These are phyloP conservation scores for Scaptomyza parva DNA, from an alignment of 2,888 invertebrate species.

Conservation along the genomic window DNA sequence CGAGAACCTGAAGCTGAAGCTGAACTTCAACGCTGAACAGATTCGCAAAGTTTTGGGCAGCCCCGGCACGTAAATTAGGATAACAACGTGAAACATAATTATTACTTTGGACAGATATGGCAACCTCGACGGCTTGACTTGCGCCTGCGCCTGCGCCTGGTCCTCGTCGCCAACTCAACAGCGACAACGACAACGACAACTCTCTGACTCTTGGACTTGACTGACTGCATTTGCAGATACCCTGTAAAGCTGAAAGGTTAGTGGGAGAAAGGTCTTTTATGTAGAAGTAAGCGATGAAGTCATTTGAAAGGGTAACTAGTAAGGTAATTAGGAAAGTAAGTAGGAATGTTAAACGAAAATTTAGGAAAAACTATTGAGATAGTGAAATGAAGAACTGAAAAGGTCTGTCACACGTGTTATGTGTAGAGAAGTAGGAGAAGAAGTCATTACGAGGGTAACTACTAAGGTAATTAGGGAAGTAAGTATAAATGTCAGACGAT, in stretches of 20 bases:
- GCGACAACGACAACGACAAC: too few species aligned
- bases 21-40: background rate
- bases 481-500: too few species aligned
- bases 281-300: background rate
- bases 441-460: too few species aligned
- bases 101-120: conserved; percentile 80
- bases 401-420: too few species aligned
- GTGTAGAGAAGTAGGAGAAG: too few species aligned
- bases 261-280: too few species aligned
- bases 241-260: conserved; percentile 5
- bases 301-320: background rate
- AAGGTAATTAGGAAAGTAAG: background rate
- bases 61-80: conserved; percentile 83
- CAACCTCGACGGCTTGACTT: conserved; percentile 46
- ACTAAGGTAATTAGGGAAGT: too few species aligned
- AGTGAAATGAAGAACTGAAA: too few species aligned
- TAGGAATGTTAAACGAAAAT: too few species aligned
- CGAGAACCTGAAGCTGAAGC: conserved; percentile 9
- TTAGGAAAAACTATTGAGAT: too few species aligned
- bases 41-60: conserved; percentile 35
- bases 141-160: conserved; percentile 15
- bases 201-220: background rate
- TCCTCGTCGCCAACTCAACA: too few species aligned
- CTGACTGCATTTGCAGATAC: conserved; percentile 11
- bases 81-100: conserved; percentile 83